A percentile compares a stretch with the other conserved stretches of the same genome.
These are phyloP conservation scores for Coregonus suidteri DNA, from an alignment of 2,797 vertebrate genomes.

Conservation along the genomic window DNA sequence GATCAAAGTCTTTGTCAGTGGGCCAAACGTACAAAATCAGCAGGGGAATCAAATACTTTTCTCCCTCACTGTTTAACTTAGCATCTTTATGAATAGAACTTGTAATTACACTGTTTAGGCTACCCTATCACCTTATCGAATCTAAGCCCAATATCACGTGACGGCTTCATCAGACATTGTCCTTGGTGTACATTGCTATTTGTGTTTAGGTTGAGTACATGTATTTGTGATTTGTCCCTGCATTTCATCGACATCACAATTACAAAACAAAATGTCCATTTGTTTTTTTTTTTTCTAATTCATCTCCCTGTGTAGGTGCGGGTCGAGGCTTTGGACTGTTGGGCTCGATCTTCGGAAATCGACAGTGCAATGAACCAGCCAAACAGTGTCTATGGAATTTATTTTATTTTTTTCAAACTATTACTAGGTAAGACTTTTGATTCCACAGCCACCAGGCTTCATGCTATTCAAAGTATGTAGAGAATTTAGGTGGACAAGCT, in stretches of 20 bases:
- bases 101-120: background rate
- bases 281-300: background rate
- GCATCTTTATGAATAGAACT: background rate
- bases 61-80: no score
- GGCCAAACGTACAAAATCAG: no score
- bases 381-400: slow-evolving; percentile 97
- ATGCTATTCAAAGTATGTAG: background rate
- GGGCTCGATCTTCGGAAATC: slow-evolving; percentile 97
- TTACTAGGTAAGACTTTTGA: slow-evolving; percentile 87
- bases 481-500: slow-evolving; percentile 4
- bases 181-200: background rate
- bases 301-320: slow-evolving; percentile 80
- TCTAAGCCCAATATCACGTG: background rate
- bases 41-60: no score
- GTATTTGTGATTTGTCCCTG: background rate
- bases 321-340: slow-evolving; percentile 97
- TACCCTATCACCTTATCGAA: background rate
- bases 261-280: background rate
- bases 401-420: slow-evolving; percentile 98
- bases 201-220: background rate
- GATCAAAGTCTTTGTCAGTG: no score
- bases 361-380: slow-evolving; percentile 98
- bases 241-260: background rate
- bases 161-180: background rate
- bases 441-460: slow-evolving; percentile 16